Base-by-base conservation (phyloP, 1,140 invertebrate species). In the Battus philenor region DNA sequence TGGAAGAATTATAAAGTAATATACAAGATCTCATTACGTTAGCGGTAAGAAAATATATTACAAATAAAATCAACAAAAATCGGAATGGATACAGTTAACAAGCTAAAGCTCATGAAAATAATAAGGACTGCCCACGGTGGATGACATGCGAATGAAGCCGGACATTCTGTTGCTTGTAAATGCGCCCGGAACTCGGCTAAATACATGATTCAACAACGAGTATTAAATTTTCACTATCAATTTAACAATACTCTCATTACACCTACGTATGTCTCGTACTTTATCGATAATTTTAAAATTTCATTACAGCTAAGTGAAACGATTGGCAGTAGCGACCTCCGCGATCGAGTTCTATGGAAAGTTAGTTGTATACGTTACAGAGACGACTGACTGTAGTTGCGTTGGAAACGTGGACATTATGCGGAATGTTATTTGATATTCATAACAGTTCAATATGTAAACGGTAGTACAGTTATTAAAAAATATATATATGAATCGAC, bases 141-240 rank as follows among this genome's bases (percentile, higher is more conserved):
- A 16, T 50, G 26, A 12, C 22, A 52, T 34, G 44, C 13, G 33
- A 44, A 50, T 17, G 36, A 51, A 57, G 57, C 51, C 50, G 20
- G 26, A 31, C 44, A 39, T 54, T 50, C 44, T 44, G 44, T 44
- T 52, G 54, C 39, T 51, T 61, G 49, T 62, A 65, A 59, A 61
- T 57, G 45, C 45, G n/a, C 44, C 30, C 3, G 9, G 29, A 56
- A 59, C 53, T 52, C 47, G 47, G 26, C 38, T 69, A 65, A 50
- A 64, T 68, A 77, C 62, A 64, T 56, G 63, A 70, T 74, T 77
- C 62, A 60, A 75, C 59, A 80, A 83, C 77, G 75, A 79, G 59
- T 78, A 76, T 81, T 83, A 80, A 81, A 81, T 80, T 83, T 83
- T 78, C 54, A 69, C 75, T 81, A 79, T 71, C 72, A 70, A 60